Evolutionary conservation across 1,140 invertebrate genomes (phyloP).

Genomic region (Neodiprion fabricii): DNA sequence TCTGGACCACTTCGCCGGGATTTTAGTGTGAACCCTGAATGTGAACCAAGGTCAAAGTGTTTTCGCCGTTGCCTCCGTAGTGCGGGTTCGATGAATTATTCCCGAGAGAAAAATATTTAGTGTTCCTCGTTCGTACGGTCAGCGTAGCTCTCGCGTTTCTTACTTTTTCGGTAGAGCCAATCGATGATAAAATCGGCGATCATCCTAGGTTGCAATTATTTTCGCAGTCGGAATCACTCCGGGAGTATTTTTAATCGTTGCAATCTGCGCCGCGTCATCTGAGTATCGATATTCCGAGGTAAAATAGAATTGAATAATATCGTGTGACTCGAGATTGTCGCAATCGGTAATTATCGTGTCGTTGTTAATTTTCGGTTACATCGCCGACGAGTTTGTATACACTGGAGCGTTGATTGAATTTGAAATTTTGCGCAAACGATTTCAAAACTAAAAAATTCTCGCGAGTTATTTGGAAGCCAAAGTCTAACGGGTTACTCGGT

Average conservation of each 20-base stretch:
- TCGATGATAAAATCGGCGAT: neutral
- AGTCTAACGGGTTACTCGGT: too few species aligned
- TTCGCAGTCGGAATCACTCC: too few species aligned
- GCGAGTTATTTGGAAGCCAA: neutral
- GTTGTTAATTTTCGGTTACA: too few species aligned
- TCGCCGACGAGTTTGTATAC: too few species aligned
- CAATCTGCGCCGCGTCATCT: too few species aligned
- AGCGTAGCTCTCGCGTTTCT: neutral
- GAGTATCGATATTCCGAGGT: too few species aligned
- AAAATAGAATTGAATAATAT: too few species aligned
- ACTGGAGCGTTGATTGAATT: too few species aligned
- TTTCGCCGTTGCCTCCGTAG: neutral
- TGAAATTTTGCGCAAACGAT: neutral
- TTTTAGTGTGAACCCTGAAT: neutral
- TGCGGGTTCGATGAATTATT: neutral
- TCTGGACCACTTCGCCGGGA: neutral
- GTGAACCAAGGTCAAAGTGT: slow-evolving; percentile 5
- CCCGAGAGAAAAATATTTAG: neutral
- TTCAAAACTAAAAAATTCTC: neutral
- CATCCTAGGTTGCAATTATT: neutral
- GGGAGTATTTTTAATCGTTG: too few species aligned
- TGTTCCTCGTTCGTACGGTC: neutral
- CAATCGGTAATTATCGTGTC: too few species aligned
- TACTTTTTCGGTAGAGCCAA: too few species aligned
- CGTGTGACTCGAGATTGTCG: too few species aligned